Evolutionary conservation across 2,888 invertebrate species (phyloP).

Genomic region (Cecidostiba fungosa): DNA sequence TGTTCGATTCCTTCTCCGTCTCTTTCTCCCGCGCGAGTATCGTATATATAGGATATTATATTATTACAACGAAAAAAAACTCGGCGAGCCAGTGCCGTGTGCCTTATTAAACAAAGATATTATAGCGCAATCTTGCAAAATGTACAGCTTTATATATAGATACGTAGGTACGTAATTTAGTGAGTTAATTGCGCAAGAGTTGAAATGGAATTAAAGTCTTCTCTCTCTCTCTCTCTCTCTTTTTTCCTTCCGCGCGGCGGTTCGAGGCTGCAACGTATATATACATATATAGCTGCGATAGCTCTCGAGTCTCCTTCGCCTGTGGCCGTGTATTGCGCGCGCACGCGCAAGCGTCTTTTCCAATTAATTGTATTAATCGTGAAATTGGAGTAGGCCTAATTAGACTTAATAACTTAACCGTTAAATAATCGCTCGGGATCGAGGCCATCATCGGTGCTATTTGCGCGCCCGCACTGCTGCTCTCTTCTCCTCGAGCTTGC

Average conservation of each 20-base stretch:
- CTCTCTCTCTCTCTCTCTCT: not conserved
- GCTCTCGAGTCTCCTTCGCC: not conserved
- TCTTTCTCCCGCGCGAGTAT: too few relatives aligned
- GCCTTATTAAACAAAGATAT: conserved; percentile 9
- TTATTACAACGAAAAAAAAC: not conserved
- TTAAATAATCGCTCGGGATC: conserved; percentile 79
- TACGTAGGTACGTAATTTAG: not conserved
- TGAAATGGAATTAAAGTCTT: conserved; percentile 24
- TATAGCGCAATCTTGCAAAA: conserved; percentile 14
- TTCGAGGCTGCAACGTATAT: not conserved
- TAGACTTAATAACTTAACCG: conserved; percentile 80
- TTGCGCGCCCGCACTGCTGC: not conserved
- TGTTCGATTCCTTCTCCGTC: too few relatives aligned
- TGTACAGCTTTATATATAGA: not conserved
- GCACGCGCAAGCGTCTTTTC: conserved; percentile 71
- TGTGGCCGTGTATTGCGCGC: not conserved
- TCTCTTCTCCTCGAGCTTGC: conserved; percentile 20
- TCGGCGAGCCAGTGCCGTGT: not conserved
- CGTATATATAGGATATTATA: too few relatives aligned
- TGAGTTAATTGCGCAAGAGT: conserved; percentile 4
- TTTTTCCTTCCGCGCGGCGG: not conserved
- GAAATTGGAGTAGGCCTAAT: conserved; percentile 79
- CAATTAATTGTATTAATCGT: conserved; percentile 80
- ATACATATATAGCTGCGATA: not conserved
- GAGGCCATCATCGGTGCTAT: conserved; percentile 75